Conservation (phyloP, 2,113 vertebrate genomes). For the Phrynocephalus versicolor region DNA sequence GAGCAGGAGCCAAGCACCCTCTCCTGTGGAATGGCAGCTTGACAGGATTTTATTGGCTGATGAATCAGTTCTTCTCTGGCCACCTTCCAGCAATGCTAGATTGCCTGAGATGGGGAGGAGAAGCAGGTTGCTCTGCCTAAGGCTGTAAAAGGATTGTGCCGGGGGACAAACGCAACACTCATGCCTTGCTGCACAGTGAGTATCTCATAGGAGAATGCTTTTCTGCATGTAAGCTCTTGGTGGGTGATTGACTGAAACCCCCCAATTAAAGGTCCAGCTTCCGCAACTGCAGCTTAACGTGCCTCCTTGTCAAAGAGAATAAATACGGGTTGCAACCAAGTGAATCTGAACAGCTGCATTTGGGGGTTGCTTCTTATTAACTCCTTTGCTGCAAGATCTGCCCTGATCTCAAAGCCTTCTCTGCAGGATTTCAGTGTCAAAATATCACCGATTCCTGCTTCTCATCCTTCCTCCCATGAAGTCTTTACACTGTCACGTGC, state of each 20-base stretch:
- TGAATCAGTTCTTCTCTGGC: constrained; percentile 69
- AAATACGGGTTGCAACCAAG: constrained; percentile 51
- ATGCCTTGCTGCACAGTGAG: constrained; percentile 77
- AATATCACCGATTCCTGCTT: constrained; percentile 29
- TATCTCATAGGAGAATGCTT: constrained; percentile 25
- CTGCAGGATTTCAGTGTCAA: constrained; percentile 52
- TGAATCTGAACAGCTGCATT: constrained; percentile 48
- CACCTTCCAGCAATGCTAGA: constrained; percentile 64
- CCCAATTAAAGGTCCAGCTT: constrained; percentile 46
- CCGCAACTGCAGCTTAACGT: constrained; percentile 47
- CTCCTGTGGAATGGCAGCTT: constrained; percentile 67
- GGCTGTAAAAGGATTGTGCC: constrained; percentile 51
- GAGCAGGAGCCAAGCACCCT: constrained; percentile 34
- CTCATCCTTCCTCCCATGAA: constrained; percentile 7
- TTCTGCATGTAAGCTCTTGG: background rate
- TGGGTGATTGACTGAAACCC: constrained; percentile 40
- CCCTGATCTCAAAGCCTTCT: constrained; percentile 41
- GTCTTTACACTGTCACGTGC: background rate
- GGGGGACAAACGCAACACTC: constrained; percentile 39
- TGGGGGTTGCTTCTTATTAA: constrained; percentile 25
- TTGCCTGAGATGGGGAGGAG: constrained; percentile 62
- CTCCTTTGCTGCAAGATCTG: constrained; percentile 51
- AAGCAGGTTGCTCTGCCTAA: constrained; percentile 58
- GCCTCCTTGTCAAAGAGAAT: constrained; percentile 50
- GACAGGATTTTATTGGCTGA: constrained; percentile 72